A percentile compares a stretch with the other conserved stretches of the same genome.
phyloP scores from a whole-genome alignment of 2,113 vertebrate species.

The Emberiza fucata region DNA sequence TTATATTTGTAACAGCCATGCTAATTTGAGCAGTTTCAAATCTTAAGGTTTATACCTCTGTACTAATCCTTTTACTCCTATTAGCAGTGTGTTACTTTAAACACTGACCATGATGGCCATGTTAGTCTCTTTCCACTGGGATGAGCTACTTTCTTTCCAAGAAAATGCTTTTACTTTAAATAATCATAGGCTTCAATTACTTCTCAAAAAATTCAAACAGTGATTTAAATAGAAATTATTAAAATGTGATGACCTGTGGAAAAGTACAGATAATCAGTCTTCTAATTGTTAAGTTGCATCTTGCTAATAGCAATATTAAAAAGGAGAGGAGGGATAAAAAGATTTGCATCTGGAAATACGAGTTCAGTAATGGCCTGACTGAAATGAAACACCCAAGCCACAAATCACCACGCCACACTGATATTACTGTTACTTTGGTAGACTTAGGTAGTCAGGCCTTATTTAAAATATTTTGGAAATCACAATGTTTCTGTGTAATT shows the following conservation, averaged over 20 bases:
- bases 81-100: constrained; percentile 1
- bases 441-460: background rate
- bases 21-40: background rate
- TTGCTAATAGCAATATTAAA: background rate
- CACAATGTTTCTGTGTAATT: background rate
- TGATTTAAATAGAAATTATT: constrained; percentile 42
- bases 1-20: background rate
- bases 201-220: background rate
- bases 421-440: background rate
- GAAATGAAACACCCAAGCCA: background rate
- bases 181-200: constrained; percentile 34
- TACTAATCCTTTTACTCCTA: background rate
- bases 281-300: background rate
- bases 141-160: background rate
- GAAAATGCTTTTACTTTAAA: constrained; percentile 52
- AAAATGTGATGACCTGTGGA: constrained; percentile 22
- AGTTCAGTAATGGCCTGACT: background rate
- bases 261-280: background rate
- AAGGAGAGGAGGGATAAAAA: constrained; percentile 7
- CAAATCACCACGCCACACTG: rapidly evolving
- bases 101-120: background rate
- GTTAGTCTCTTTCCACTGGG: background rate
- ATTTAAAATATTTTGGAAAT: background rate
- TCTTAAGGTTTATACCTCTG: background rate
- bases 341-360: constrained; percentile 19